Conservation (phyloP, 2,113 vertebrate species). For the Myodes glareolus region DNA sequence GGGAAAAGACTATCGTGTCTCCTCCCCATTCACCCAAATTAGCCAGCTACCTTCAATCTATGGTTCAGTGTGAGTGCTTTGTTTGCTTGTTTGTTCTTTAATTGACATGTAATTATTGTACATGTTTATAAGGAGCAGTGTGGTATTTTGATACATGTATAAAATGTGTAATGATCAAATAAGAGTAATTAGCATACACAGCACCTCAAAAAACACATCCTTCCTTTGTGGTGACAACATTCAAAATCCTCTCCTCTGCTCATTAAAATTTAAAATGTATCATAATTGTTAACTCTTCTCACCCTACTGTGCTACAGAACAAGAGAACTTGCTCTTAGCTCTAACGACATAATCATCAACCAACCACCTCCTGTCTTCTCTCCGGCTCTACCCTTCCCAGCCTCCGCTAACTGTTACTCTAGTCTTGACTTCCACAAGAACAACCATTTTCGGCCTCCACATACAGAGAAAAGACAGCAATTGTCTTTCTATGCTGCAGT, state of each 20-base stretch:
- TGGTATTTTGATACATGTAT: constrained; percentile 45
- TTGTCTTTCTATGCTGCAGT: neutral
- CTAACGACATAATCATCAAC: neutral
- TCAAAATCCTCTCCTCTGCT: constrained; percentile 26
- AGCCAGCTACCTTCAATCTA: neutral
- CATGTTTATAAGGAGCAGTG: constrained; percentile 12
- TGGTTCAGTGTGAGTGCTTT: constrained; percentile 7
- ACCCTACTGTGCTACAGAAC: neutral
- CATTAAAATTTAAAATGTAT: constrained; percentile 31
- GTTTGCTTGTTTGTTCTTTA: constrained; percentile 47
- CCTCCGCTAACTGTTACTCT: neutral
- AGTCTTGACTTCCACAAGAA: neutral
- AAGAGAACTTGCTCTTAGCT: neutral
- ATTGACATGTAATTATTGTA: constrained; percentile 47
- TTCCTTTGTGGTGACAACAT: constrained; percentile 54
- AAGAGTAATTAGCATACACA: constrained; percentile 31
- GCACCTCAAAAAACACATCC: neutral
- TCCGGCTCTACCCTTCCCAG: neutral
- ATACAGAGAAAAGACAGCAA: neutral
- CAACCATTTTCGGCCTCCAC: neutral
- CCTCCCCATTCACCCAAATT: constrained; percentile 1
- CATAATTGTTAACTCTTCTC: neutral
- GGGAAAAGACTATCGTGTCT: neutral
- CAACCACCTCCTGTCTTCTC: neutral
- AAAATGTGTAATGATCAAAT: constrained; percentile 50